These are phyloP conservation scores for Theonella swinhoei DNA, from an alignment of 37 sponge, comb jelly and placozoan genomes.

Conservation along the genomic window DNA sequence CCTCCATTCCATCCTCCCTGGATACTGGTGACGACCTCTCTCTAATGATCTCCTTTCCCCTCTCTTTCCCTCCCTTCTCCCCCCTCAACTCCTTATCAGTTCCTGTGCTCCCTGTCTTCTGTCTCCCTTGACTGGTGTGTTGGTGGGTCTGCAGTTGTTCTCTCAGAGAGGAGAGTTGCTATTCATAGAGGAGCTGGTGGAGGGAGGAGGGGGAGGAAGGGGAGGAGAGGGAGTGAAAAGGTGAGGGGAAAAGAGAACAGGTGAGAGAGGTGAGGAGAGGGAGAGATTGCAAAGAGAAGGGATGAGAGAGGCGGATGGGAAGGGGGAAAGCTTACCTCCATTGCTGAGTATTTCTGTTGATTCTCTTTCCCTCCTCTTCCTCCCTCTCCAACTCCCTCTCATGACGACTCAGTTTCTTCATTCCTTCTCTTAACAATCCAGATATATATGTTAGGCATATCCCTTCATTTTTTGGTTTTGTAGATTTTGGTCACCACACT, in stretches of 20 bases:
- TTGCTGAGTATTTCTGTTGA: constrained; percentile 51
- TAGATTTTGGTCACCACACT: no score
- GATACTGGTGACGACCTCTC: neutral
- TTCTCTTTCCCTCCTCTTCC: no score
- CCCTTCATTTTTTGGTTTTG: no score
- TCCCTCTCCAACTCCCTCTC: no score
- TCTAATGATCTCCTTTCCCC: constrained; percentile 7
- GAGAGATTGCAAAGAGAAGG: neutral
- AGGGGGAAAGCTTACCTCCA: constrained; percentile 81
- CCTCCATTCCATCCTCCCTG: neutral
- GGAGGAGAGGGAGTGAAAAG: no score
- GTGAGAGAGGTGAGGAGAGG: neutral
- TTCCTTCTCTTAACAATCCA: no score
- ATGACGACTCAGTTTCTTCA: no score
- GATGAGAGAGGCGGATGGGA: neutral
- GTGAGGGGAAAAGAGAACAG: neutral
- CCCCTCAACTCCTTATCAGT: constrained; percentile 36
- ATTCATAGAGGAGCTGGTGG: constrained; percentile 36
- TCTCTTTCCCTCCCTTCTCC: constrained; percentile 38
- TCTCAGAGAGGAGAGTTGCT: constrained; percentile 31
- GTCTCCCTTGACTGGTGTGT: neutral
- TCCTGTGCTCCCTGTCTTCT: neutral
- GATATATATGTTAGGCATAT: no score
- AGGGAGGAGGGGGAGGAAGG: neutral
- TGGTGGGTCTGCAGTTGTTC: neutral